Evolutionary conservation across 2,797 vertebrate species (phyloP), one percentile per base, ranked within the genome.

Genomic region (Betta splendens): DNA sequence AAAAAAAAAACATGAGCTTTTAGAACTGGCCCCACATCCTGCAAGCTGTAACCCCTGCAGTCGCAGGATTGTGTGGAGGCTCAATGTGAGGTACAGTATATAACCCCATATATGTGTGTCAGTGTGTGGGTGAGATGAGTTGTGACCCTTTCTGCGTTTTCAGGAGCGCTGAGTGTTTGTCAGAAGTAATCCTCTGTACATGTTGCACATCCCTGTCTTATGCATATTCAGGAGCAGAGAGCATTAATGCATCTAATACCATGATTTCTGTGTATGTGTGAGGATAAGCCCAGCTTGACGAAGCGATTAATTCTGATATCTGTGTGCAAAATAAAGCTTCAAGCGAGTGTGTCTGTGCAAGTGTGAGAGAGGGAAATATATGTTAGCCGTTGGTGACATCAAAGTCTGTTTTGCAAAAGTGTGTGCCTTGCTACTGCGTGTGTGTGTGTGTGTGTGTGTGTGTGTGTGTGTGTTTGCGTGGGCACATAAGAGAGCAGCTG

Each of bases 401-500:
- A 77, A 87, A 85, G 83, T 85, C 81, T 83, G 85, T 75, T 81
- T 69, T 69, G 75, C 63, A 57, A 72, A 84, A 86, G 77, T 78
- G 72, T 72, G 79, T 61, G 60, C 31, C 46, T 66, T 21, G 59
- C 63, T 57, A 44, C 59, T 60, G 56, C 53, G 37, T 72, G 40
- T 53, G 65, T n/a, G n/a, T 57, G 33, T 77, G 45, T 57, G 56
- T 60, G 62, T 64, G 63, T 59, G 61, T 64, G 44, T 57, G 73
- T 57, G 18, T 69, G 54, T 50, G 65, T 64, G 74, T 72, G 74
- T 72, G 68, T 85, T 83, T 88, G 87, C 83, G 85, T 88, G 87
- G 86, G 89, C 79, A 73, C 69, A 74, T 65, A 54, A 73, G 79
- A 86, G 88, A 84, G 85, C 89, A 89, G 87, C 80, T 87, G 88